phyloP scores from a whole-genome alignment of 35 echinoderm and acorn worm genomes.

The Stichopus chloronotus region DNA sequence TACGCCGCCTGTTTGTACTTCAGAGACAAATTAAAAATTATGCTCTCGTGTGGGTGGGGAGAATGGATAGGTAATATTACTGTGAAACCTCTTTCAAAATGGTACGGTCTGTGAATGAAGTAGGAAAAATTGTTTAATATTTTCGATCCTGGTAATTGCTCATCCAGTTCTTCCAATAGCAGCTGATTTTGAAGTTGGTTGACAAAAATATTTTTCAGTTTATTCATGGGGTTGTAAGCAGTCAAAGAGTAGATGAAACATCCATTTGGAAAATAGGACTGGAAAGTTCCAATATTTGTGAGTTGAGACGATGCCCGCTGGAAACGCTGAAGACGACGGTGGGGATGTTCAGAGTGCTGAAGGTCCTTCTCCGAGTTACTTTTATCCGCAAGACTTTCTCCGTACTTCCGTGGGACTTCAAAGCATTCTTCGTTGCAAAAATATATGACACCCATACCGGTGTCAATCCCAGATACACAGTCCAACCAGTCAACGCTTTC shows the following conservation, averaged over 20 bases:
- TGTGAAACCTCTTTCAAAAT: constrained; percentile 73
- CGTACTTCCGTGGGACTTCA: not conserved
- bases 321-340: no score
- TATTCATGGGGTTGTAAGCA: constrained; percentile 75
- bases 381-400: not conserved
- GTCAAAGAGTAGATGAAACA: constrained; percentile 73
- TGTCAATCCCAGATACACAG: constrained; percentile 74
- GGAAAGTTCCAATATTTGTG: constrained; percentile 35
- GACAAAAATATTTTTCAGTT: constrained; percentile 41
- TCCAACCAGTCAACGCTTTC: constrained; percentile 71
- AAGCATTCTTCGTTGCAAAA: constrained; percentile 60
- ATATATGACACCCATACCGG: constrained; percentile 53
- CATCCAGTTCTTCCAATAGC: constrained; percentile 35
- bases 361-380: not conserved
- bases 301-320: not conserved
- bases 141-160: constrained; percentile 40
- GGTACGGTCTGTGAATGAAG: constrained; percentile 57
- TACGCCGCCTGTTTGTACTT: constrained; percentile 74
- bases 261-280: constrained; percentile 41
- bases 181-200: constrained; percentile 49
- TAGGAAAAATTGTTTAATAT: constrained; percentile 76
- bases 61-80: constrained; percentile 58
- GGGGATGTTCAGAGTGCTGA: not conserved
- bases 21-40: constrained; percentile 48
- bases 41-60: constrained; percentile 48